Evolutionary conservation across 2,797 vertebrate genomes (phyloP).

Genomic region (Scarus forsteni): DNA sequence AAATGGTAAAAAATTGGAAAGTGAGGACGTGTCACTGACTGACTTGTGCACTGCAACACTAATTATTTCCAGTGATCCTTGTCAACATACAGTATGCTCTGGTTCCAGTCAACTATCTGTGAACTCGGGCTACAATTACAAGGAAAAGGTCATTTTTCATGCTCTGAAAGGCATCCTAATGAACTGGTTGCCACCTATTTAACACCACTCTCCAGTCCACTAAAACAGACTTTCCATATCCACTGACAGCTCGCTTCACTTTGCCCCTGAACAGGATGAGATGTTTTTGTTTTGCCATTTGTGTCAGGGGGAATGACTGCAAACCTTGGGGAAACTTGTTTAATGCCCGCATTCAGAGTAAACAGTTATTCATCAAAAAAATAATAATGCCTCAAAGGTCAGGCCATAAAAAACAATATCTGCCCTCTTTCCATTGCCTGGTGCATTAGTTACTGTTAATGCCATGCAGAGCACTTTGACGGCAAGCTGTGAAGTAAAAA

Average conservation of each 20-base stretch:
- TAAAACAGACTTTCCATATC: constrained; percentile 71
- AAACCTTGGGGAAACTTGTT: constrained; percentile 77
- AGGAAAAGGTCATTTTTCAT: constrained; percentile 86
- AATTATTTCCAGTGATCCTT: constrained; percentile 86
- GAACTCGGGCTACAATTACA: constrained; percentile 81
- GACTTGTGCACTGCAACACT: constrained; percentile 68
- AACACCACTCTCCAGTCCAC: constrained; percentile 71
- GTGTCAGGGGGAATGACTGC: constrained; percentile 66
- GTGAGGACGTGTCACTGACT: constrained; percentile 54
- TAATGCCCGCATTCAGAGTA: constrained; percentile 79
- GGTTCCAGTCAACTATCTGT: constrained; percentile 81
- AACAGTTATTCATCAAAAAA: constrained; percentile 88
- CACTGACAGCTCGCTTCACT: constrained; percentile 64
- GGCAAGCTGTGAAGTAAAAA: constrained; percentile 32
- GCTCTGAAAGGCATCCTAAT: constrained; percentile 83
- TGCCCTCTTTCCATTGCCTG: constrained; percentile 78
- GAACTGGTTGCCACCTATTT: constrained; percentile 83
- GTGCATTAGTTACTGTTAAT: constrained; percentile 81
- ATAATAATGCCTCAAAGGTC: constrained; percentile 88
- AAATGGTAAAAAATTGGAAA: constrained; percentile 60
- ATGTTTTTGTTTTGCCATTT: constrained; percentile 69
- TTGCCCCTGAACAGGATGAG: constrained; percentile 55
- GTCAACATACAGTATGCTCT: constrained; percentile 76
- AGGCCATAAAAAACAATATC: constrained; percentile 89
- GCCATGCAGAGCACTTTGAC: constrained; percentile 71